Conservation (phyloP, 2,113 vertebrate genomes). For the Halichoerus grypus region DNA sequence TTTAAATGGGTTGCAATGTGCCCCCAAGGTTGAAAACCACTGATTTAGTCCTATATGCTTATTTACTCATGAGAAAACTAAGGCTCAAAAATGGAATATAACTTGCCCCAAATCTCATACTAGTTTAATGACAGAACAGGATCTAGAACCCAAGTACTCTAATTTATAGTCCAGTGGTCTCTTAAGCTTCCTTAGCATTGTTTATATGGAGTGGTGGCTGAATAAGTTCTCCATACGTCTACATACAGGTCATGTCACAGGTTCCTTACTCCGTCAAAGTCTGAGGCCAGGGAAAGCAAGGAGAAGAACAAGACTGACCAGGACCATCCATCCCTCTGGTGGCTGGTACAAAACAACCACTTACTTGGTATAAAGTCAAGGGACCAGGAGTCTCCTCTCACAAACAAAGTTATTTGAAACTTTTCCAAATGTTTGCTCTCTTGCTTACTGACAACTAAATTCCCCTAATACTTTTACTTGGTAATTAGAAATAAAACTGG, state of each 20-base stretch:
- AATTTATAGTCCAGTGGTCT: neutral
- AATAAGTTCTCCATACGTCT: neutral
- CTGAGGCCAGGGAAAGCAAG: neutral
- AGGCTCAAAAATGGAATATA: neutral
- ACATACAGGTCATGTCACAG: neutral
- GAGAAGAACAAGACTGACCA: neutral
- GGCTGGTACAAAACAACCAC: neutral
- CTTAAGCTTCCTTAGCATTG: neutral
- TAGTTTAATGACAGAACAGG: neutral
- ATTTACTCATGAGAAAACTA: slow-evolving; percentile 21
- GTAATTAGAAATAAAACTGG: neutral
- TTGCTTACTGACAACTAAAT: neutral
- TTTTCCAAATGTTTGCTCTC: neutral
- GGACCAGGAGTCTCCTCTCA: neutral
- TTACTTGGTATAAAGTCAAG: neutral
- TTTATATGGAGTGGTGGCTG: neutral
- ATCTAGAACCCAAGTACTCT: neutral
- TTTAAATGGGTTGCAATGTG: neutral
- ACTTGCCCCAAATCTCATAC: neutral
- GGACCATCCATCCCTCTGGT: neutral
- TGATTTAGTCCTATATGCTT: neutral
- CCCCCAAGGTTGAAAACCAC: neutral
- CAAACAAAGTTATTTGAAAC: neutral
- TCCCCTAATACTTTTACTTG: neutral
- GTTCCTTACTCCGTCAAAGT: neutral